phyloP scores from a whole-genome alignment of 2,113 vertebrate species.

The Clinocottus analis region DNA sequence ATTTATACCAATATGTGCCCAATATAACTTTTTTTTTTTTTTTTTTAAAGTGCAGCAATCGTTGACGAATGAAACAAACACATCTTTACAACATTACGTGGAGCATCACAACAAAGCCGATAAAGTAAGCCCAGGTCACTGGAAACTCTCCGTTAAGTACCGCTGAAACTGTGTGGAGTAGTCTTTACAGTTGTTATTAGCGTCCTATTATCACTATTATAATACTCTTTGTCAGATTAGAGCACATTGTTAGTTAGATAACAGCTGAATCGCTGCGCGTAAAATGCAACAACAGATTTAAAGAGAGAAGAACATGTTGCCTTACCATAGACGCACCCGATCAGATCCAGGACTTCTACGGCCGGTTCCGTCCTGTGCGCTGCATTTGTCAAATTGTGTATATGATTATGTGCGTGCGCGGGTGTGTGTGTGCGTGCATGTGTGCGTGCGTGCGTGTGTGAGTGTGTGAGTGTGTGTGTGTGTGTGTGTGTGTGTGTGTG shows the following conservation, averaged over 20 bases:
- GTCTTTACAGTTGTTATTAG: neutral
- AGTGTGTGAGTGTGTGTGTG: neutral
- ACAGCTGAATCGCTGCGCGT: conserved; percentile 4
- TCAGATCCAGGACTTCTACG: conserved; percentile 30
- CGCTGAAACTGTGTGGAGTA: neutral
- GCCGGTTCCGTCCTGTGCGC: conserved; percentile 21
- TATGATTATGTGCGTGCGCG: neutral
- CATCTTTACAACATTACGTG: neutral
- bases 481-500: conserved; percentile 6
- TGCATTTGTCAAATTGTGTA: conserved; percentile 46
- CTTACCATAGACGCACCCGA: conserved; percentile 65
- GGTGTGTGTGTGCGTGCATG: conserved; percentile 1
- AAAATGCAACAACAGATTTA: conserved; percentile 15
- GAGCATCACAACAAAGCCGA: neutral
- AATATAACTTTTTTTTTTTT: too few species aligned
- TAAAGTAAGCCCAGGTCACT: conserved; percentile 19
- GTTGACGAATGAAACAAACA: neutral
- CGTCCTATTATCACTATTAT: neutral
- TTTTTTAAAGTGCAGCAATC: too few species aligned
- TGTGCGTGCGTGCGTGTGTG: conserved; percentile 1
- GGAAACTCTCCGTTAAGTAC: conserved; percentile 20
- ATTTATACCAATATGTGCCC: neutral
- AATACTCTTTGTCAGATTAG: neutral
- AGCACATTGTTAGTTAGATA: neutral
- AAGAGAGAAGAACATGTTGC: neutral